These are phyloP conservation scores for Neria commutata DNA, from an alignment of 2,888 invertebrate genomes.

Conservation along the genomic window DNA sequence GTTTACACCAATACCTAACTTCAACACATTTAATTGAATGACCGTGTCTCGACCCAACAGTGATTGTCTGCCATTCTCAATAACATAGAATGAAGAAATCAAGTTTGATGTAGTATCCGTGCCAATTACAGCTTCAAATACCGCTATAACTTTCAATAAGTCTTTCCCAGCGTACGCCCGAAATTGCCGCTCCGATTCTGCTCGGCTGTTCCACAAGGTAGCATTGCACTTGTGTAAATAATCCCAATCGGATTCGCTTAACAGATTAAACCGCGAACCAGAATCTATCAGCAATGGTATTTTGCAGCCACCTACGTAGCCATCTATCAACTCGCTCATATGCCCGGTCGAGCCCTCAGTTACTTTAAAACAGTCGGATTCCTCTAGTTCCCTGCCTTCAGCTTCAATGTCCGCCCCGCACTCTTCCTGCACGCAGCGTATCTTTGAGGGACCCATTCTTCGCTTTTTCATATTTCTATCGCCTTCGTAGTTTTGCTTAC, in stretches of 20 bases:
- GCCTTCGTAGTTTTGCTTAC: not conserved
- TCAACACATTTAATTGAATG: slow-evolving; percentile 28
- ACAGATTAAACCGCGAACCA: slow-evolving; percentile 17
- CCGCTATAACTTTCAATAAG: slow-evolving; percentile 17
- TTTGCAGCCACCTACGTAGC: slow-evolving; percentile 1
- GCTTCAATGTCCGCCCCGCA: slow-evolving; percentile 3
- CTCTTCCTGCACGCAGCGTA: not conserved
- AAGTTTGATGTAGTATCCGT: not conserved
- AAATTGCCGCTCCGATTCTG: slow-evolving; percentile 19
- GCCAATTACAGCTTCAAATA: slow-evolving; percentile 6
- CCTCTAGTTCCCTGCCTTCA: too few relatives aligned
- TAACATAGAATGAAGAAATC: slow-evolving; percentile 20
- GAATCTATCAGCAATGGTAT: slow-evolving; percentile 13
- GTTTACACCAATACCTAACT: slow-evolving; percentile 19
- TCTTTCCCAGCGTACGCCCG: slow-evolving; percentile 20
- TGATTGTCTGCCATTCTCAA: slow-evolving; percentile 29
- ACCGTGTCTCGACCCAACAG: slow-evolving; percentile 30
- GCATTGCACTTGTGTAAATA: slow-evolving; percentile 8
- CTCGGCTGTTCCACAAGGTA: slow-evolving; percentile 22
- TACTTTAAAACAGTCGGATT: slow-evolving; percentile 20
- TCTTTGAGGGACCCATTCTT: not conserved
- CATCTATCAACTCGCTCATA: slow-evolving; percentile 14
- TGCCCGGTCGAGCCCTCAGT: not conserved
- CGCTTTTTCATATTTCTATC: not conserved
- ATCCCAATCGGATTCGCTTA: slow-evolving; percentile 21